Evolutionary conservation across 2,113 vertebrate species (phyloP).

Genomic region (Ciconia stormi): DNA sequence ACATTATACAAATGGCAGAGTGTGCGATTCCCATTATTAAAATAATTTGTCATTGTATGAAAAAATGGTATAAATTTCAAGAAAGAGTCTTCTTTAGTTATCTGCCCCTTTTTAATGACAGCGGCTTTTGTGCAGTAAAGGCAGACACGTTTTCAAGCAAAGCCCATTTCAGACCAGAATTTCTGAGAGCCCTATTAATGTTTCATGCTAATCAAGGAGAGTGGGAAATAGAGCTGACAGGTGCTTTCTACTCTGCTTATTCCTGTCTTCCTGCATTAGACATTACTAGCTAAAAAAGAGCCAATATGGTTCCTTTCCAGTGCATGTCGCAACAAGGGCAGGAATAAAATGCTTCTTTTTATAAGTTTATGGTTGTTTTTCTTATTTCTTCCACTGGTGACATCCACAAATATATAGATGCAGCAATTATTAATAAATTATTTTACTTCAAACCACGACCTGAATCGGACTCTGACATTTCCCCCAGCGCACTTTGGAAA

Average conservation of each 20-base stretch:
- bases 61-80: constrained; percentile 80
- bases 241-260: constrained; percentile 98
- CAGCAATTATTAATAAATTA: constrained; percentile 53
- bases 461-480: constrained; percentile 1
- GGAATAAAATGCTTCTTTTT: constrained; percentile 78
- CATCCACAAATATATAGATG: constrained; percentile 21
- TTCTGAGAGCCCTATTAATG: constrained; percentile 95
- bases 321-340: constrained; percentile 70
- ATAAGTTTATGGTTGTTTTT: constrained; percentile 75
- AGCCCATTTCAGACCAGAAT: constrained; percentile 85
- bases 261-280: constrained; percentile 94
- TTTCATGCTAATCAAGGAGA: constrained; percentile 98
- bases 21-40: constrained; percentile 81
- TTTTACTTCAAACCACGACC: constrained; percentile 29
- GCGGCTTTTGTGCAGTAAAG: constrained; percentile 76
- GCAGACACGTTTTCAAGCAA: constrained; percentile 79
- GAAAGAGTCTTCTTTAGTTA: constrained; percentile 78
- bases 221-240: constrained; percentile 94
- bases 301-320: constrained; percentile 77
- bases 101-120: constrained; percentile 77
- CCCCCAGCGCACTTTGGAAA: neutral
- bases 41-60: constrained; percentile 84
- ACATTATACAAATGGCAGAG: constrained; percentile 82
- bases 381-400: constrained; percentile 52
- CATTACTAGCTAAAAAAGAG: constrained; percentile 79